phyloP scores from a whole-genome alignment of 2,797 vertebrate genomes.

The Oryzias dopingdopingensis region DNA sequence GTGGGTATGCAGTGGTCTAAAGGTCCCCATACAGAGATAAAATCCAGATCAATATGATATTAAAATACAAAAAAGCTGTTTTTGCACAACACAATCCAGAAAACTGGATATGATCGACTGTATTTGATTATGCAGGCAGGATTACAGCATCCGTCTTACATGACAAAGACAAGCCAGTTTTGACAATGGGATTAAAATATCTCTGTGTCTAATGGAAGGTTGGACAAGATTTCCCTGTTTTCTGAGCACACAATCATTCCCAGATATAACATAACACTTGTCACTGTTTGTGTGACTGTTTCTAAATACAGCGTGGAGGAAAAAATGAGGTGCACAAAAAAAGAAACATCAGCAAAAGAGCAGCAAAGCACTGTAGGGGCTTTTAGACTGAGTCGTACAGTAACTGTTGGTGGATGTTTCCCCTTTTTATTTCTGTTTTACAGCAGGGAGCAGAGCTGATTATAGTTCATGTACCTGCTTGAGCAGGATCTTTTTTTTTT shows the following conservation, averaged over 20 bases:
- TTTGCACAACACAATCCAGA: too few species aligned
- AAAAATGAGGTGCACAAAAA: conserved; percentile 17
- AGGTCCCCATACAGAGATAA: not conserved
- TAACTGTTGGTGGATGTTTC: not conserved
- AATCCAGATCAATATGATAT: not conserved
- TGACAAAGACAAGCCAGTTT: conserved; percentile 1
- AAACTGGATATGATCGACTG: too few species aligned
- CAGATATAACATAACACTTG: conserved; percentile 43
- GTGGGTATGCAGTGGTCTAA: not conserved
- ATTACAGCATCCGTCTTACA: not conserved
- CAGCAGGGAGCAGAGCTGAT: too few species aligned
- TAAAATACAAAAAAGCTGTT: too few species aligned
- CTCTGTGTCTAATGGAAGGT: conserved; percentile 3
- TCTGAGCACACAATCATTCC: conserved; percentile 27
- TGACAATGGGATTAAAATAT: conserved; percentile 7
- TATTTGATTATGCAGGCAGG: too few species aligned
- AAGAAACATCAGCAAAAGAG: not conserved
- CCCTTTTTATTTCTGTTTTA: too few species aligned
- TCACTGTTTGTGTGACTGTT: conserved; percentile 49
- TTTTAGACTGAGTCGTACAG: not conserved
- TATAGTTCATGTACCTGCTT: too few species aligned
- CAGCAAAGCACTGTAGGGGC: not conserved
- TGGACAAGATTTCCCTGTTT: conserved; percentile 19
- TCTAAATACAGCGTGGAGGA: conserved; percentile 35
- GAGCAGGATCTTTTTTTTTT: not conserved